Conservation (phyloP, 2,113 vertebrate genomes). For the Merops nubicus region DNA sequence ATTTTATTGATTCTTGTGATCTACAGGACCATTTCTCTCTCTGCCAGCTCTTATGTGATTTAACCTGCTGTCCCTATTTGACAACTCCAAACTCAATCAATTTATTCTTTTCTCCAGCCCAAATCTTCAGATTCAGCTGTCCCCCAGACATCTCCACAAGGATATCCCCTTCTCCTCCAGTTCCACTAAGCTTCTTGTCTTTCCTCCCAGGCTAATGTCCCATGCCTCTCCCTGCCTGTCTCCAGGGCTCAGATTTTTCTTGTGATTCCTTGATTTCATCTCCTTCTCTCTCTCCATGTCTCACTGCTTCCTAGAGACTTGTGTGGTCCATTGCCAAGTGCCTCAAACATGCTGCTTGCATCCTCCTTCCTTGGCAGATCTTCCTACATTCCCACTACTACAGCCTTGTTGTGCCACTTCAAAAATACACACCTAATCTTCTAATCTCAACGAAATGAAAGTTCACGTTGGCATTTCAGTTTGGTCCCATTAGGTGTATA, state of each 20-base stretch:
- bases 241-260: background rate
- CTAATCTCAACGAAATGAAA: background rate
- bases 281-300: background rate
- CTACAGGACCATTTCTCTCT: background rate
- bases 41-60: background rate
- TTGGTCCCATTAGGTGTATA: background rate
- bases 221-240: background rate
- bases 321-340: background rate
- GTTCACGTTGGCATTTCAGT: background rate
- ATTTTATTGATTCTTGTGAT: background rate
- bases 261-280: background rate
- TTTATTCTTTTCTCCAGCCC: background rate
- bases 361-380: constrained; percentile 26
- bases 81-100: background rate
- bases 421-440: background rate
- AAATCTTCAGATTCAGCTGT: background rate
- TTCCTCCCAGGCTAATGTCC: background rate
- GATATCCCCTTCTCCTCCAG: background rate
- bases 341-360: background rate
- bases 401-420: background rate
- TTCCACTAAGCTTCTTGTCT: background rate
- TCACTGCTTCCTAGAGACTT: background rate
- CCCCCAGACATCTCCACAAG: background rate
- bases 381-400: background rate
- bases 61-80: background rate